Base-by-base conservation (phyloP, 2,888 invertebrate species). In the Lasioglossum figueresi region DNA sequence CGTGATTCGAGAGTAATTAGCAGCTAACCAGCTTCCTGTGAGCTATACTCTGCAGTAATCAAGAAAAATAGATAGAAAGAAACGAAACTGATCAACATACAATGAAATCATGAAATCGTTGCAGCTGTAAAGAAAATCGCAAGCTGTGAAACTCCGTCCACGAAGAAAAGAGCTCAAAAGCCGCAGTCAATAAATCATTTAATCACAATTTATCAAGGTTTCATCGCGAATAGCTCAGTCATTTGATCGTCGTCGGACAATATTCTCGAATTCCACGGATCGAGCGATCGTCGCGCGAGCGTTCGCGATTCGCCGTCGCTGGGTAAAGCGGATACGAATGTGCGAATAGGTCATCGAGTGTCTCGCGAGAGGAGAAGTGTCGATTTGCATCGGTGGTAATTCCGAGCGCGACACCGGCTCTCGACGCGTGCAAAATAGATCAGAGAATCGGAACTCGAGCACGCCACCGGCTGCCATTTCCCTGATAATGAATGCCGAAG, bases 401-500 rank as follows among this genome's bases (percentile, higher is more conserved):
- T 79, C 79, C 66, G 52, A 37, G 40, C 40, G 52, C 76, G 43
- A 37, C 56, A 23, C 23, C 52, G 10, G n/a, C 52, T 3, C n/a
- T n/a, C 37, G 19, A 34, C 37, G 56, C 68, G 48, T 68, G 68
- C 68, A 83, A 79, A 77, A 86, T 82, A 77, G 84, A 85, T 86
- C 89, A 81, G 76, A 68, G 81, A 82, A 84, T 82, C 80, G 80
- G 76, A 79, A 84, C 79, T 83, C 83, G 83, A 78, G 82, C 84
- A 71, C 80, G 82, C 75, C 66, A 80, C 75, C 68, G 52, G 74
- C 88, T 87, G 87, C 90, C 89, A 89, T 85, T 89, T 84, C 80
- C 52, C 82, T 81, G 90, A 89, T 90, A 90, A 87, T 83, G 81
- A 88, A 89, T 80, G 88, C 75, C 45, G 81, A 82, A 86, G 83